Percentiles rank a stretch among this genome's conserved stretches.
phyloP scores from a whole-genome alignment of 2,888 invertebrate genomes.

The Lasioglossum oenotherae region DNA sequence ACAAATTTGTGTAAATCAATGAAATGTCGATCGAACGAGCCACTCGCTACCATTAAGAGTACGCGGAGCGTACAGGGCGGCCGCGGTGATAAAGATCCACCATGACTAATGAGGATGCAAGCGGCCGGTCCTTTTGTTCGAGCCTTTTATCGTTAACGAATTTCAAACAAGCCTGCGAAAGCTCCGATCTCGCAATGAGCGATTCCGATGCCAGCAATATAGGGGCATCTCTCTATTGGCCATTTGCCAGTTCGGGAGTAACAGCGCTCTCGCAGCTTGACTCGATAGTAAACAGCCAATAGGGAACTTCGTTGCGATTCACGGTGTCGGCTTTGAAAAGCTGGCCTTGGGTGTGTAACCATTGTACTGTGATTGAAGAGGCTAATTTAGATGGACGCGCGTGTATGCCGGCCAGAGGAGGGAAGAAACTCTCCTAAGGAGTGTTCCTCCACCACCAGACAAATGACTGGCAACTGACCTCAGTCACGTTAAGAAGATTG shows the following conservation, averaged over 20 bases:
- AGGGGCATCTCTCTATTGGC: constrained; percentile 62
- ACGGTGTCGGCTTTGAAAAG: constrained; percentile 65
- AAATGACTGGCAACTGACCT: constrained; percentile 69
- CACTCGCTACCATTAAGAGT: background rate
- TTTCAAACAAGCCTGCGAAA: constrained; percentile 61
- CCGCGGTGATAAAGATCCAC: constrained; percentile 41
- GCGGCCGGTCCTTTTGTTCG: constrained; percentile 48
- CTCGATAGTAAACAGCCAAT: constrained; percentile 70
- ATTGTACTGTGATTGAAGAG: constrained; percentile 71
- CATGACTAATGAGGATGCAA: constrained; percentile 58
- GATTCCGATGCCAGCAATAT: constrained; percentile 60
- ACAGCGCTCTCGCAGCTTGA: constrained; percentile 36
- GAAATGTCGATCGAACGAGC: background rate
- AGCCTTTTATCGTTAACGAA: constrained; percentile 67
- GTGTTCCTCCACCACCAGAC: constrained; percentile 60
- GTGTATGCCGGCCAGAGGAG: constrained; percentile 47
- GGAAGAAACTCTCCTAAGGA: constrained; percentile 60
- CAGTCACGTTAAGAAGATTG: constrained; percentile 64
- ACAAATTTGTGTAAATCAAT: constrained; percentile 29
- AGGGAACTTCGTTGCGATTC: constrained; percentile 63
- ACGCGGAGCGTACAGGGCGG: background rate
- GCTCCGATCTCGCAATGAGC: constrained; percentile 60
- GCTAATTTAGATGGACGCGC: constrained; percentile 71
- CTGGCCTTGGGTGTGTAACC: constrained; percentile 64
- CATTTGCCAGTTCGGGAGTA: constrained; percentile 64